Evolutionary conservation across 2,888 invertebrate genomes (phyloP).

Genomic region (Trachelus iudaicus): DNA sequence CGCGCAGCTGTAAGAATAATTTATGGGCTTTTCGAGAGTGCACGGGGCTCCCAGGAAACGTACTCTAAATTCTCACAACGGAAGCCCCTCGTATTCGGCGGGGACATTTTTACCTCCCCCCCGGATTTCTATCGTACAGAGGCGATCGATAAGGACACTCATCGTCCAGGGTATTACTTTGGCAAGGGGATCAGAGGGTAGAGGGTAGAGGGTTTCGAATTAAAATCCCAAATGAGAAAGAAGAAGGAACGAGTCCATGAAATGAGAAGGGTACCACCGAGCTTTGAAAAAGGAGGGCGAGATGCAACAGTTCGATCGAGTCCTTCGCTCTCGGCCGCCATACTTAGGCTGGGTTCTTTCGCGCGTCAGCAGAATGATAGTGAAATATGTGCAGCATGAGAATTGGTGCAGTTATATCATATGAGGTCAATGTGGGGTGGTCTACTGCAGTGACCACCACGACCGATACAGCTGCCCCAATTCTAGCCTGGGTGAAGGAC

Average conservation of each 20-base stretch:
- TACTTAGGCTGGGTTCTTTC: background rate
- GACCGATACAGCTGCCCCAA: background rate
- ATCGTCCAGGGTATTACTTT: background rate
- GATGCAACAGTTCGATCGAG: background rate
- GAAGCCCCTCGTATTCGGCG: background rate
- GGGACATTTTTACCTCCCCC: background rate
- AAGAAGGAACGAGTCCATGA: background rate
- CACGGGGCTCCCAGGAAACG: background rate
- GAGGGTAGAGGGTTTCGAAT: background rate
- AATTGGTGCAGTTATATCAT: background rate
- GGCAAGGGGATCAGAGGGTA: background rate
- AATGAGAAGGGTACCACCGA: background rate
- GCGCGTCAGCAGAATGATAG: background rate
- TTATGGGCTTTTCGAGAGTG: background rate
- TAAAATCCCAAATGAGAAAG: slow-evolving; percentile 1
- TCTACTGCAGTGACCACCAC: background rate
- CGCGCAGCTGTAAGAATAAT: background rate
- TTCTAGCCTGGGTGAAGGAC: background rate
- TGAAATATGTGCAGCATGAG: background rate
- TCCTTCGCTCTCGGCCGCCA: background rate
- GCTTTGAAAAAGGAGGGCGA: background rate
- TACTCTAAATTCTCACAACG: background rate
- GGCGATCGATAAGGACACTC: background rate
- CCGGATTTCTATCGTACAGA: background rate
- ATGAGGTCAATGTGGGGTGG: background rate